These are phyloP conservation scores for Tholera decimalis DNA, from an alignment of 2,888 invertebrate genomes.

Conservation along the genomic window DNA sequence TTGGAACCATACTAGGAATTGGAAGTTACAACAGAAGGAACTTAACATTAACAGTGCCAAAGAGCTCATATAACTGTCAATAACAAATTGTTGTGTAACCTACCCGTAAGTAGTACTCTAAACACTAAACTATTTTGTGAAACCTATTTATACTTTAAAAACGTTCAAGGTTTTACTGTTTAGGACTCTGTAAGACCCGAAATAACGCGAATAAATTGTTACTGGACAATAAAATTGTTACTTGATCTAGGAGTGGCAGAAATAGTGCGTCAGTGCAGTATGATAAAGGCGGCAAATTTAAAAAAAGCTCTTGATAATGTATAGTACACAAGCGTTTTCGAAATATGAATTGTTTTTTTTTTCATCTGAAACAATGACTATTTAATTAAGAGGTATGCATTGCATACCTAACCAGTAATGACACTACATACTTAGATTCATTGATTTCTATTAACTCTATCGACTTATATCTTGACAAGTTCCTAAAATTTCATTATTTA, in stretches of 20 bases:
- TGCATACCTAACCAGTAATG: too few species aligned
- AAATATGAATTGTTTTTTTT: too few species aligned
- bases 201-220: neutral
- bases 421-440: too few species aligned
- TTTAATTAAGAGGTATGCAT: too few species aligned
- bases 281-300: slow-evolving; percentile 4
- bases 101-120: slow-evolving; percentile 22
- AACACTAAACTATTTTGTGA: neutral
- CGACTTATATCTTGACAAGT: too few species aligned
- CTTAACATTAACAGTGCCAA: slow-evolving; percentile 58
- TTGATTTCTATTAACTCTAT: too few species aligned
- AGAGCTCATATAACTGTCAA: slow-evolving; percentile 12
- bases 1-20: slow-evolving; percentile 93
- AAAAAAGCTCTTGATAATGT: neutral
- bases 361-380: too few species aligned
- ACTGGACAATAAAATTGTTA: neutral
- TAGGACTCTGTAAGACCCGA: neutral
- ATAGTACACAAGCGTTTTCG: too few species aligned
- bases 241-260: neutral
- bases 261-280: neutral
- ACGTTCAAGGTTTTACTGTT: neutral
- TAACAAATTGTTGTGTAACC: slow-evolving; percentile 33
- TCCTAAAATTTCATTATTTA: too few species aligned
- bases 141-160: slow-evolving; percentile 11
- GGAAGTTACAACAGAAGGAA: slow-evolving; percentile 91